Base-by-base conservation (phyloP, 2,888 invertebrate genomes). In the Lasioglossum calceatum region DNA sequence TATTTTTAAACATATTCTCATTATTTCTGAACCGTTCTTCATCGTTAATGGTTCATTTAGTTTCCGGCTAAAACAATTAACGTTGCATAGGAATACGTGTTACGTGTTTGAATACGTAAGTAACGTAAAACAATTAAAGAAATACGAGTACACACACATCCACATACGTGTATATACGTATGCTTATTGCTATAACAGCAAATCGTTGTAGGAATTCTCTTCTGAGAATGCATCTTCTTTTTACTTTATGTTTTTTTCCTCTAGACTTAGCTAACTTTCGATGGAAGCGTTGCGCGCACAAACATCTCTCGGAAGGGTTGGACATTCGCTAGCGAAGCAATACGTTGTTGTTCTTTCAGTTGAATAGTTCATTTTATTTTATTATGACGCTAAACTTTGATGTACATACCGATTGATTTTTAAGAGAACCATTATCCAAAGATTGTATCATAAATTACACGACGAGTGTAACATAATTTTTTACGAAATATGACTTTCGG, bases 391-490 rank as follows among this genome's bases (percentile, higher is more conserved):
- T 67, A 50, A 72, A 81, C 42, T 81, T 71, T 76, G 16, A 54
- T 86, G 85, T 84, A 85, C 27, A 86, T 86, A 81, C 64, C 54
- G 47, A 74, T 82, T 87, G 82, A 79, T 86, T 77, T 78, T 77
- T 88, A 87, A 85, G 82, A 79, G 64, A 71, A 87, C 61, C 73
- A 72, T 84, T 79, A 87, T 72, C 86, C 87, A 91, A 90, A 88
- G 85, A 87, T 86, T 86, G 86, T 90, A 84, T 82, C 77, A 87
- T 89, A 87, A 87, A 89, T 84, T 77, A 67, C 73, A 84, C 67
- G 54, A 36, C 67, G 70, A 71, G 72, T 80, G 32, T 39, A 67
- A 83, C 79, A 81, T 87, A 81, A 87, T 81, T 87, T 87, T 87
- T 79, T 82, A 87, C 86, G 23, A 87, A 44, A 74, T 44, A 82